Base-by-base conservation (phyloP, 2,888 invertebrate genomes). In the Andricus quercusramuli region DNA sequence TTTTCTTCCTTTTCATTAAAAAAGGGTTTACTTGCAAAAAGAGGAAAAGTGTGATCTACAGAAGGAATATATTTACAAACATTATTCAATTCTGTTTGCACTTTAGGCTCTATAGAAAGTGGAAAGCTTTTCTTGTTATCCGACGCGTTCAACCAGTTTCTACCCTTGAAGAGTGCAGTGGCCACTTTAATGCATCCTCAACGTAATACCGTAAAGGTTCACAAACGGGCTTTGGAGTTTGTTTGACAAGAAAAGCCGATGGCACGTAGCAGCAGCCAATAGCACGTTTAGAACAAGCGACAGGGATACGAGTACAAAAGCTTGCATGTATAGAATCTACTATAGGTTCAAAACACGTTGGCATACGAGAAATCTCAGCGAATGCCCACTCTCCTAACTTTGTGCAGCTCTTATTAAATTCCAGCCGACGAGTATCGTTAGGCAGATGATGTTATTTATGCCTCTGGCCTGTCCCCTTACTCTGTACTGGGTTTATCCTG, bases 371-470 rank as follows among this genome's bases (percentile, higher is more conserved):
- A 83, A 82, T 82, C 81, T 79, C 83, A 83, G 85, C 84, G 85
- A 87, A 88, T 85, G 86, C 84, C n/a, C 44, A 62, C 47, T 37
- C 70, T 76, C 37, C 82, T 84, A 88, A 86, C 86, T 88, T 89
- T 87, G 88, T 37, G 88, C 85, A 83, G 86, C 85, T 88, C 89
- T 89, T 90, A 90, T 90, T 90, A 89, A 89, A 88, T 89, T 89
- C 89, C 88, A 83, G 78, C 82, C 82, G 83, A 86, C 84, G 86
- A 86, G 86, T 85, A 87, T 87, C 86, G 87, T 85, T 86, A 87
- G 81, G 84, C 85, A 84, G 84, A 77, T 65, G 80, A 80, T 74
- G 80, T 82, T 83, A 84, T 83, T 82, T 82, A 77, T 77, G 37
- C 79, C 51, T 56, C n/a, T 74, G 74, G 51, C 51, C 32, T 51